phyloP scores from a whole-genome alignment of 2,113 vertebrate genomes.

The Agelaius tricolor region DNA sequence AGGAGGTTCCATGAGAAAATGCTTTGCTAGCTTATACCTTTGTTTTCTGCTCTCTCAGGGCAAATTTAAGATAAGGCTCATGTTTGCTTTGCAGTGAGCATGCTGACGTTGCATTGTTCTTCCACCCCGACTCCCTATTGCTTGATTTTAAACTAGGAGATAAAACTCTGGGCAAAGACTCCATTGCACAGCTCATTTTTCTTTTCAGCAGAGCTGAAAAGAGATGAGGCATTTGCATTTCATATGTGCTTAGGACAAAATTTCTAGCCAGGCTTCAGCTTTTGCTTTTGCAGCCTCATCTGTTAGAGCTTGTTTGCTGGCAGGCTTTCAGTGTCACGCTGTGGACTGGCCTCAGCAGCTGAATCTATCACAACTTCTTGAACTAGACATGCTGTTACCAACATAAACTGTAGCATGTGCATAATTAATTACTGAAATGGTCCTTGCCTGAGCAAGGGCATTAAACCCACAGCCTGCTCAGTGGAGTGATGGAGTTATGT shows the following conservation, averaged over 20 bases:
- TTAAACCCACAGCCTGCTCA: neutral
- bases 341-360: neutral
- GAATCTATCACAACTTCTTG: neutral
- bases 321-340: neutral
- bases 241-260: neutral
- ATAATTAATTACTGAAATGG: neutral
- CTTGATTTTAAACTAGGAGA: conserved; percentile 12
- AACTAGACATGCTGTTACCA: neutral
- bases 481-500: neutral
- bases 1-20: neutral
- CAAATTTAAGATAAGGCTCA: conserved; percentile 22
- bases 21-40: neutral
- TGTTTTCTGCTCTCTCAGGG: neutral
- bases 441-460: neutral
- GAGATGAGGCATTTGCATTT: neutral
- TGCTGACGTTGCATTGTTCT: conserved; percentile 38
- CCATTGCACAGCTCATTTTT: conserved; percentile 5
- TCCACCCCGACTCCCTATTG: neutral
- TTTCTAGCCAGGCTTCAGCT: neutral
- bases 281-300: neutral
- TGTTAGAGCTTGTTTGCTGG: neutral
- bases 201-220: neutral
- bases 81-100: conserved; percentile 10
- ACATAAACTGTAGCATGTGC: neutral
- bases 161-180: conserved; percentile 18